phyloP scores from a whole-genome alignment of 1,140 invertebrate genomes.

The Akabosia matsudoensis region DNA sequence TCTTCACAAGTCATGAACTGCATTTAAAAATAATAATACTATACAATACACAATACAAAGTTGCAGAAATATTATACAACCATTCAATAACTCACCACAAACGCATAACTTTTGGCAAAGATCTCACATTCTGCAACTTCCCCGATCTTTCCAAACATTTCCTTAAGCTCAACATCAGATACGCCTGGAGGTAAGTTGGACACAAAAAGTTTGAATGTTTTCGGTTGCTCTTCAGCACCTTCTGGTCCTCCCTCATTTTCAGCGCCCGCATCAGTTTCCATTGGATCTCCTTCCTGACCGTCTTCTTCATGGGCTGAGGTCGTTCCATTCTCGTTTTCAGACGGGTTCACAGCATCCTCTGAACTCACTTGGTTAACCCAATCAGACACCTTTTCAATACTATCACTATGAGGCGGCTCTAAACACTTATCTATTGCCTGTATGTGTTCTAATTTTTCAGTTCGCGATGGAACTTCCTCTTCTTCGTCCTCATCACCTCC shows the following conservation, averaged over 20 bases:
- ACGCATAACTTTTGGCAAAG: slow-evolving; percentile 18
- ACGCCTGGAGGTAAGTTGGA: neutral
- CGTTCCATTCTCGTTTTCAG: too few relatives aligned
- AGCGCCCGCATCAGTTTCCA: neutral
- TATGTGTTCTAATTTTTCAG: neutral
- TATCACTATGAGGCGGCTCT: too few relatives aligned
- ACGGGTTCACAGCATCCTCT: too few relatives aligned
- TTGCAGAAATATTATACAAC: neutral
- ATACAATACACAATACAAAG: slow-evolving; percentile 9
- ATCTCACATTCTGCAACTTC: slow-evolving; percentile 14
- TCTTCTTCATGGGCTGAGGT: too few relatives aligned
- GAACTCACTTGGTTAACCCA: too few relatives aligned
- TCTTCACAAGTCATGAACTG: neutral
- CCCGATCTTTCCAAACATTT: neutral
- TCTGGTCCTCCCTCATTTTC: neutral
- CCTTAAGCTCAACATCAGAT: neutral
- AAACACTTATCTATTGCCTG: neutral
- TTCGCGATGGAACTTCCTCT: neutral
- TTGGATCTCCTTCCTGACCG: too few relatives aligned
- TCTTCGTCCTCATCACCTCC: neutral
- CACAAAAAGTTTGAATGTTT: slow-evolving; percentile 7
- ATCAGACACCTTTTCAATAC: too few relatives aligned
- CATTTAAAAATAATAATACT: neutral
- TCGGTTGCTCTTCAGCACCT: neutral
- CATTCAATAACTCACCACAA: slow-evolving; percentile 8